phyloP scores from a whole-genome alignment of 2,113 vertebrate genomes.

The Passer domesticus region DNA sequence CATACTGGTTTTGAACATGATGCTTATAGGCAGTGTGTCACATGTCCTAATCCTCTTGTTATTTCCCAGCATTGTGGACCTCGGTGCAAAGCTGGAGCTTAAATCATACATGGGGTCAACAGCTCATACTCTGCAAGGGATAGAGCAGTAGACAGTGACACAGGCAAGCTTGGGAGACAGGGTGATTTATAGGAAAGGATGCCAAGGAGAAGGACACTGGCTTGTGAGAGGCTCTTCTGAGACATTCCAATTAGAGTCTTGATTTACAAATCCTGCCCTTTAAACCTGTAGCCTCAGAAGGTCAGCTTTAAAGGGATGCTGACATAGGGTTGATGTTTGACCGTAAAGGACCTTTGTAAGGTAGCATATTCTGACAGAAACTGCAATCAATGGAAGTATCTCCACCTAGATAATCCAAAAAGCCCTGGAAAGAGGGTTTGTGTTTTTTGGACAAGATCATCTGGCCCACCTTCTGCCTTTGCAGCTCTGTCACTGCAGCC shows the following conservation, averaged over 20 bases:
- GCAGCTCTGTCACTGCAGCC: not conserved
- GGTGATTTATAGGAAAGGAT: not conserved
- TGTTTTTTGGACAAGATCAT: not conserved
- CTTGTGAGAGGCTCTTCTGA: not conserved
- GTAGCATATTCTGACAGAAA: not conserved
- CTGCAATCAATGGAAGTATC: not conserved
- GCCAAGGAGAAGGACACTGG: not conserved
- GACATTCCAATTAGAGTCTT: constrained; percentile 8
- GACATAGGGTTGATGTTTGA: not conserved
- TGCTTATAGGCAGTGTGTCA: not conserved
- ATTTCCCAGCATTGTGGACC: not conserved
- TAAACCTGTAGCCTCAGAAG: not conserved
- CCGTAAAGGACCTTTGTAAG: not conserved
- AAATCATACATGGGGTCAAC: not conserved
- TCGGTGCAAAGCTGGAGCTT: not conserved
- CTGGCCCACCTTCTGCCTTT: not conserved
- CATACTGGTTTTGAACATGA: not conserved
- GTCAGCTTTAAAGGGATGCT: not conserved
- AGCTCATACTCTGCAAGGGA: not conserved
- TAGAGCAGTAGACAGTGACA: not conserved
- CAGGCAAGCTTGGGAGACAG: not conserved
- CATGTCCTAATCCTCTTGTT: not conserved
- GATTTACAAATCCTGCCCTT: constrained; percentile 36
- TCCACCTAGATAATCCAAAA: not conserved
- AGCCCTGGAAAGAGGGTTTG: not conserved